Conservation (phyloP, 2,797 vertebrate genomes). For the Acrossocheilus wenchowensis region DNA sequence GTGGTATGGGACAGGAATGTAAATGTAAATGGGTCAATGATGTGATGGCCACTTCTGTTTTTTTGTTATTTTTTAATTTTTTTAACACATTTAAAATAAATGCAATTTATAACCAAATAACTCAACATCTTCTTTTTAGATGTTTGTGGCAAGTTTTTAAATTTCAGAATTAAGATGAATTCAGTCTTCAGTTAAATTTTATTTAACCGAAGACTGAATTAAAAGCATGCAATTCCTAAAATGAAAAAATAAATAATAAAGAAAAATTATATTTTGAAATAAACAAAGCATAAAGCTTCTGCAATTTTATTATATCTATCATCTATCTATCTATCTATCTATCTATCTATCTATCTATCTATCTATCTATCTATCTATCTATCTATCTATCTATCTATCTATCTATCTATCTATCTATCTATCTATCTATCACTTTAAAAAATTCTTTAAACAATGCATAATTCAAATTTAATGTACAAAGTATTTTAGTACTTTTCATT, state of each 20-base stretch:
- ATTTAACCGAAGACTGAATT: background rate
- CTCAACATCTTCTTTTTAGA: background rate
- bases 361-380: too few relatives aligned
- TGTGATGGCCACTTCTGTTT: background rate
- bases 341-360: too few relatives aligned
- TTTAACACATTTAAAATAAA: background rate
- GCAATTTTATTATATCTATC: background rate
- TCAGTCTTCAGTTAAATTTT: background rate
- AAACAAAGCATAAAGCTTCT: too few relatives aligned
- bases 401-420: too few relatives aligned
- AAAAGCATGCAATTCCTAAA: background rate
- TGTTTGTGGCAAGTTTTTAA: background rate
- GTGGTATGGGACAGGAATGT: background rate
- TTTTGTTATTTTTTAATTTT: too few relatives aligned
- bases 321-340: too few relatives aligned
- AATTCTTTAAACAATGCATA: too few relatives aligned
- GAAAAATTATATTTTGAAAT: too few relatives aligned
- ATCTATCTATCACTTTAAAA: too few relatives aligned
- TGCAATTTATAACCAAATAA: background rate
- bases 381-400: too few relatives aligned
- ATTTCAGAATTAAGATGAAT: background rate
- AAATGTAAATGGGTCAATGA: background rate
- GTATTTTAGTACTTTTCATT: background rate
- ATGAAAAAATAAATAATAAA: background rate
- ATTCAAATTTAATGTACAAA: too few relatives aligned